phyloP scores from a whole-genome alignment of 2,797 vertebrate genomes.

The Rachycentron canadum region DNA sequence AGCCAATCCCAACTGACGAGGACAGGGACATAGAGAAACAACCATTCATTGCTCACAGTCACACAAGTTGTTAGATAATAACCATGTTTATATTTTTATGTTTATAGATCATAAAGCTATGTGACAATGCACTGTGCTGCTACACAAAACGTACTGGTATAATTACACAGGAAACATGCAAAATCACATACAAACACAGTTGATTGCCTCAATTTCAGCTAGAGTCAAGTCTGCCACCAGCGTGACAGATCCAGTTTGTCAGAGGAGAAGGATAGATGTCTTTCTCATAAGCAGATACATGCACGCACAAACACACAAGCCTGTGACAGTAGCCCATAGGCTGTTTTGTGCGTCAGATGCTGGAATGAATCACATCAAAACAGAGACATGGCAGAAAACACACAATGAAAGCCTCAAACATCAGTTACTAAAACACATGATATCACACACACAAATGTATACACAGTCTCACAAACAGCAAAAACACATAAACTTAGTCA shows the following conservation, averaged over 20 bases:
- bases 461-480: constrained; percentile 18
- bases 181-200: constrained; percentile 33
- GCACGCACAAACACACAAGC: constrained; percentile 32
- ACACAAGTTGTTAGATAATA: constrained; percentile 11
- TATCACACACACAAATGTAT: constrained; percentile 15
- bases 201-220: constrained; percentile 70
- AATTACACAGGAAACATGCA: constrained; percentile 7
- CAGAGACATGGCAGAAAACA: constrained; percentile 66
- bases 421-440: constrained; percentile 49
- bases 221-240: constrained; percentile 56
- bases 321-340: constrained; percentile 68
- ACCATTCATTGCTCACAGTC: too few species aligned
- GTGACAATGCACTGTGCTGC: constrained; percentile 3
- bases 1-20: too few species aligned
- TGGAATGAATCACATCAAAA: constrained; percentile 77
- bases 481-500: constrained; percentile 6
- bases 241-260: constrained; percentile 76
- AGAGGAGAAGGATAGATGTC: constrained; percentile 72
- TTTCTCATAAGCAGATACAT: constrained; percentile 28
- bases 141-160: constrained; percentile 21
- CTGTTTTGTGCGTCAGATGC: constrained; percentile 71
- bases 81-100: constrained; percentile 5
- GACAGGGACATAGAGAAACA: not conserved
- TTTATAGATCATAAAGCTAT: constrained; percentile 21
- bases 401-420: constrained; percentile 60